Conservation (phyloP, 2,888 invertebrate genomes). For the Rotaria magnacalcarata region DNA sequence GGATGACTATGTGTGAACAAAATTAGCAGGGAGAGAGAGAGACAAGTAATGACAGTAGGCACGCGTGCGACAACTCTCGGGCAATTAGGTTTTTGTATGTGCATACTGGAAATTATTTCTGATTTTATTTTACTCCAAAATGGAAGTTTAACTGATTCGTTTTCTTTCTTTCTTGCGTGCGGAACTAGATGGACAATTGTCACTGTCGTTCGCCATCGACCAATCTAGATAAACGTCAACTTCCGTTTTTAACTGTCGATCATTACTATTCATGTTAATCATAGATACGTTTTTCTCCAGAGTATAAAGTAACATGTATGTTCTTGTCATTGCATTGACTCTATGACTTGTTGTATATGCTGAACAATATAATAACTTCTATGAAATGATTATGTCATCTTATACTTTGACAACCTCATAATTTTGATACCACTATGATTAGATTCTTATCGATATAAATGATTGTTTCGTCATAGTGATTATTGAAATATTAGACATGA, state of each 20-base stretch:
- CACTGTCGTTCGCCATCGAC: background rate
- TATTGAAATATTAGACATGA: background rate
- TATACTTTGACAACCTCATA: conserved; percentile 1
- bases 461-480: conserved; percentile 7
- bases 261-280: conserved; percentile 7
- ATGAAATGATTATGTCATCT: background rate
- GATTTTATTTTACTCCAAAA: background rate
- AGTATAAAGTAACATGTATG: background rate
- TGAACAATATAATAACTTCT: background rate
- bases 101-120: background rate
- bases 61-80: conserved; percentile 19
- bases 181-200: conserved; percentile 16
- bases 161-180: background rate
- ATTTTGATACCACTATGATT: conserved; percentile 26
- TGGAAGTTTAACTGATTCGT: conserved; percentile 16
- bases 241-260: conserved; percentile 13
- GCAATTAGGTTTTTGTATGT: conserved; percentile 5
- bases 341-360: background rate
- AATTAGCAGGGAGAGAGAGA: background rate
- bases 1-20: background rate
- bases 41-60: background rate
- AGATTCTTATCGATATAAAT: conserved; percentile 10
- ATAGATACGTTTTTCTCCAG: background rate
- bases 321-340: background rate
- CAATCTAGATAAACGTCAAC: conserved; percentile 18